A percentile compares a stretch with the other conserved stretches of the same genome.
Evolutionary conservation across 2,797 vertebrate species (phyloP).

Genomic region (Odontamblyopus lacepedii): DNA sequence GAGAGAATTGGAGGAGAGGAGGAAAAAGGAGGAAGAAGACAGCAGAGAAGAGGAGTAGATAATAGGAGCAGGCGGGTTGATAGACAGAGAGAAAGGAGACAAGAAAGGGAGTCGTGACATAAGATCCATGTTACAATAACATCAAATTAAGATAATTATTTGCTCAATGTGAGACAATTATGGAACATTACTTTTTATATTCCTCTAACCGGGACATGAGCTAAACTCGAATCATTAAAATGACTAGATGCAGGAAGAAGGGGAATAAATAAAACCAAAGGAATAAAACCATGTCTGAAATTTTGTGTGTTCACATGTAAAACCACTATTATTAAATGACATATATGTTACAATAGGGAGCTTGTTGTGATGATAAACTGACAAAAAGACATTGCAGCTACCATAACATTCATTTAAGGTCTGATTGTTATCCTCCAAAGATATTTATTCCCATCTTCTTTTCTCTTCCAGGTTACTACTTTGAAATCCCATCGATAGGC

Average conservation of each 20-base stretch:
- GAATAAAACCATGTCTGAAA: background rate
- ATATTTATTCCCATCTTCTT: slow-evolving; percentile 4
- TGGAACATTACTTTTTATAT: background rate
- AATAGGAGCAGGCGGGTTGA: background rate
- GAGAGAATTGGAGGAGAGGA: background rate
- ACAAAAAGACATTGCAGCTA: background rate
- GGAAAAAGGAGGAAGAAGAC: background rate
- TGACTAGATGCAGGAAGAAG: too few relatives aligned
- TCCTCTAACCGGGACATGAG: background rate
- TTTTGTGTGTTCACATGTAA: too few relatives aligned
- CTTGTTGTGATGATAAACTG: background rate
- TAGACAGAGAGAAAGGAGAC: background rate
- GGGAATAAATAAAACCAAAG: background rate
- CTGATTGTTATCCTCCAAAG: background rate
- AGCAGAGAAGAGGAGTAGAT: slow-evolving; percentile 38
- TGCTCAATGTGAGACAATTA: background rate
- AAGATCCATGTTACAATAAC: background rate
- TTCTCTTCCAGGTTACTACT: slow-evolving; percentile 90
- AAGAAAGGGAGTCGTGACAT: background rate
- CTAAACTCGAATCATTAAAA: too few relatives aligned
- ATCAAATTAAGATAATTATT: background rate
- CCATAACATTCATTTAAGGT: background rate
- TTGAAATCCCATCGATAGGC: slow-evolving; percentile 97
- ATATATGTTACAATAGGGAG: background rate
- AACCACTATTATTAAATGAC: too few relatives aligned